Evolutionary conservation across 2,888 invertebrate species (phyloP).

Genomic region (Pseudococcus jackbeardsleyi): DNA sequence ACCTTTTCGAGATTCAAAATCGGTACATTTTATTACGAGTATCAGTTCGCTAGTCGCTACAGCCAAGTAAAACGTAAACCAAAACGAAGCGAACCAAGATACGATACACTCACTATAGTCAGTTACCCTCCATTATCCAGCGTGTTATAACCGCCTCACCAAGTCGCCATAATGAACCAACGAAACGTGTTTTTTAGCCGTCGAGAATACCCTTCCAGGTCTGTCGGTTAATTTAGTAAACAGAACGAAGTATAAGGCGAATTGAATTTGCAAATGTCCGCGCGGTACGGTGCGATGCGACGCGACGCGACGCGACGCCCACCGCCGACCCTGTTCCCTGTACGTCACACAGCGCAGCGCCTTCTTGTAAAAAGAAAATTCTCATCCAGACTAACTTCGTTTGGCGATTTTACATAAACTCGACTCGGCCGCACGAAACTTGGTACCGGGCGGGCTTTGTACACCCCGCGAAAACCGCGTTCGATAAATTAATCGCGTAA

Average conservation of each 20-base stretch:
- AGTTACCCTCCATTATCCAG: too few relatives aligned
- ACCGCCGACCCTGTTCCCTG: neutral
- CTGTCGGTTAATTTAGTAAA: conserved; percentile 18
- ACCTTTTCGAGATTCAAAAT: too few relatives aligned
- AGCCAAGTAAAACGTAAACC: too few relatives aligned
- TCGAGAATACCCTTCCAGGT: neutral
- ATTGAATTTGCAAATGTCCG: conserved; percentile 28
- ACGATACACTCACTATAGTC: too few relatives aligned
- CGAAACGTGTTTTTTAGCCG: conserved; percentile 28
- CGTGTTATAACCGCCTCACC: neutral
- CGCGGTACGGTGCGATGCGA: neutral
- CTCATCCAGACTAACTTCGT: conserved; percentile 35
- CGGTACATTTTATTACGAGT: too few relatives aligned
- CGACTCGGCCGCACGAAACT: neutral
- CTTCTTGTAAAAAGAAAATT: conserved; percentile 11
- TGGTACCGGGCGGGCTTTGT: too few relatives aligned
- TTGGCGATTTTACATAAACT: conserved; percentile 7
- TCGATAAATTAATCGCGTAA: conserved; percentile 18
- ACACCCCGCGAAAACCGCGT: neutral
- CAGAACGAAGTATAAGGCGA: neutral
- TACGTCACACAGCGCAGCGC: too few relatives aligned
- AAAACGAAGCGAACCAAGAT: too few relatives aligned
- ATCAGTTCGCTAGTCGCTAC: too few relatives aligned
- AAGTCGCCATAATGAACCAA: conserved; percentile 1
- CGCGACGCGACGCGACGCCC: neutral